A percentile compares a stretch with the other conserved stretches of the same genome.
phyloP scores from a whole-genome alignment of 2,797 vertebrate genomes.

The Syndactyla subalaris region DNA sequence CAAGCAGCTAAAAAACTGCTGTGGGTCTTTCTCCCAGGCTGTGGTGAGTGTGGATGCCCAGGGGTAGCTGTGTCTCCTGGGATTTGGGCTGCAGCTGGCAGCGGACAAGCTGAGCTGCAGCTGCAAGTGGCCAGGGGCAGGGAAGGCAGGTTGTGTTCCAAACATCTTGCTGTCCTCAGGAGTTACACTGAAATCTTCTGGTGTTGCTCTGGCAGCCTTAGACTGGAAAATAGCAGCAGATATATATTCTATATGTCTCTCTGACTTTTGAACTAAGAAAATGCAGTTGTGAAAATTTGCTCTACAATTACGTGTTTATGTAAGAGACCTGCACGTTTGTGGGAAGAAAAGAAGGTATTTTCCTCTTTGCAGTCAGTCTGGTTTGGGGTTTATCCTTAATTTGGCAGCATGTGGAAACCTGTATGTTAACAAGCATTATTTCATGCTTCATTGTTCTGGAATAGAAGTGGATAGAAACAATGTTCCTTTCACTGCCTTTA shows the following conservation, averaged over 20 bases:
- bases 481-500: neutral
- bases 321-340: neutral
- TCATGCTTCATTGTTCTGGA: neutral
- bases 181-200: neutral
- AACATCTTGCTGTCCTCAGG: constrained; percentile 23
- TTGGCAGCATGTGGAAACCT: neutral
- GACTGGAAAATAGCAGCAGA: neutral
- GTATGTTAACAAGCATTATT: neutral
- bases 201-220: neutral
- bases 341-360: neutral
- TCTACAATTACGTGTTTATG: rapidly evolving
- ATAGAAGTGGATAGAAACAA: neutral
- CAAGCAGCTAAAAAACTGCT: neutral
- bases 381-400: neutral
- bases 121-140: constrained; percentile 27
- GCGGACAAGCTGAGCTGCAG: constrained; percentile 55
- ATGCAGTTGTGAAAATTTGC: neutral
- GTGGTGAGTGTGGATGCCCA: neutral
- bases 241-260: rapidly evolving
- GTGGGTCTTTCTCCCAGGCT: neutral
- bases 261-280: neutral
- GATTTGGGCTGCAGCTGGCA: constrained; percentile 64
- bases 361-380: neutral
- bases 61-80: neutral
- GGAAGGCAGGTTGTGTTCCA: constrained; percentile 38